These are phyloP conservation scores for Enteromius viviparus DNA, from an alignment of 2,797 vertebrate genomes.

Conservation along the genomic window DNA sequence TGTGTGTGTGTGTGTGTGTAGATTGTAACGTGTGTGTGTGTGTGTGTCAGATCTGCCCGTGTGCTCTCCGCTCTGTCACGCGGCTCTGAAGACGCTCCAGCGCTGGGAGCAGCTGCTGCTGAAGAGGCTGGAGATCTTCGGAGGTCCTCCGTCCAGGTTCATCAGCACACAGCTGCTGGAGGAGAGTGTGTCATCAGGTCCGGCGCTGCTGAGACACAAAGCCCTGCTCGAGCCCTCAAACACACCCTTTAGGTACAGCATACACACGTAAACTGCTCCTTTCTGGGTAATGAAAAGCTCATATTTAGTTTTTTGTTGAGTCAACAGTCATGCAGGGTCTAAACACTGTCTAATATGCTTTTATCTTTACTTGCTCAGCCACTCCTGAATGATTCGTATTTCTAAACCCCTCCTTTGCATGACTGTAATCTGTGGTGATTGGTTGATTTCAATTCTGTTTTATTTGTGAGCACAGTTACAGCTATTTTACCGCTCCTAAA, in stretches of 20 bases:
- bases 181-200: slow-evolving; percentile 83
- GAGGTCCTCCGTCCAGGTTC: slow-evolving; percentile 90
- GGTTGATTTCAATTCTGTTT: too few relatives aligned
- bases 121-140: slow-evolving; percentile 90
- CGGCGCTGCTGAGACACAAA: slow-evolving; percentile 94
- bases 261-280: background rate
- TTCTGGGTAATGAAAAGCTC: too few relatives aligned
- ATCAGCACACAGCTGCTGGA: slow-evolving; percentile 85
- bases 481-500: too few relatives aligned
- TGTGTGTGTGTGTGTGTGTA: slow-evolving; percentile 7
- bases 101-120: slow-evolving; percentile 96
- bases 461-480: too few relatives aligned
- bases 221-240: slow-evolving; percentile 92
- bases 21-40: background rate
- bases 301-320: too few relatives aligned
- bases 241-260: slow-evolving; percentile 91
- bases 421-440: too few relatives aligned
- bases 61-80: slow-evolving; percentile 92
- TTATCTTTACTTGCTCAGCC: too few relatives aligned
- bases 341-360: too few relatives aligned
- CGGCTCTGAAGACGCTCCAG: slow-evolving; percentile 91
- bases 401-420: too few relatives aligned
- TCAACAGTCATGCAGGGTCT: too few relatives aligned
- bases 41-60: slow-evolving; percentile 88
- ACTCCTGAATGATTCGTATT: too few relatives aligned